These are phyloP conservation scores for Eulemur rubriventer DNA, from an alignment of 2,797 vertebrate species.

Conservation along the genomic window DNA sequence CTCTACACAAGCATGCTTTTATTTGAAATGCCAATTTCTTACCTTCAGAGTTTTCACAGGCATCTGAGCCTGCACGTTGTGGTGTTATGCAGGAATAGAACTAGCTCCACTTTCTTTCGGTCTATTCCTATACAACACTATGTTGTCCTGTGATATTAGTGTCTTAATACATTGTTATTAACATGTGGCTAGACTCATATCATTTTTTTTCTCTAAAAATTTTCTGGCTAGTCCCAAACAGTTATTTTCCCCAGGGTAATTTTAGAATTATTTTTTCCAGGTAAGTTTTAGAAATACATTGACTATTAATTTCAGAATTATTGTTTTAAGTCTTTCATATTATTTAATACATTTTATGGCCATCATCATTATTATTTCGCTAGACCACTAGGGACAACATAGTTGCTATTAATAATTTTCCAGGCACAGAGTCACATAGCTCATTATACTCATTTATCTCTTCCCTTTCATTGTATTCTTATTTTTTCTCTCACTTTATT, in stretches of 20 bases:
- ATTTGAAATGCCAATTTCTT: not conserved
- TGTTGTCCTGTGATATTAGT: not conserved
- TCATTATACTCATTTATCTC: not conserved
- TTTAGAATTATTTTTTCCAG: not conserved
- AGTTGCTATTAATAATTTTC: not conserved
- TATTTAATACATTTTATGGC: not conserved
- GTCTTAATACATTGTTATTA: not conserved
- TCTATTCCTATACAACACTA: too few relatives aligned
- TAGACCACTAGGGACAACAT: not conserved
- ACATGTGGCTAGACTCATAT: not conserved
- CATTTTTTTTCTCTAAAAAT: not conserved
- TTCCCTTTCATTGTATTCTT: not conserved
- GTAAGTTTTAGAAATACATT: not conserved
- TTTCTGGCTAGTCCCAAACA: not conserved
- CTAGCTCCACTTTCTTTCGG: fast-evolving
- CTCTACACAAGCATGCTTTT: not conserved
- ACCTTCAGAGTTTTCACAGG: not conserved
- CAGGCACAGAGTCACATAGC: not conserved
- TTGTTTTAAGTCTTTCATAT: not conserved
- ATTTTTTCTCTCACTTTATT: not conserved
- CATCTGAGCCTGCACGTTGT: not conserved
- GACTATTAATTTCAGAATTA: not conserved
- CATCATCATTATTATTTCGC: not conserved
- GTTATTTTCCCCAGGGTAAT: not conserved
- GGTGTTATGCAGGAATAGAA: not conserved